These are phyloP conservation scores for Erithacus rubecula DNA, from an alignment of 2,797 vertebrate genomes.

Conservation along the genomic window DNA sequence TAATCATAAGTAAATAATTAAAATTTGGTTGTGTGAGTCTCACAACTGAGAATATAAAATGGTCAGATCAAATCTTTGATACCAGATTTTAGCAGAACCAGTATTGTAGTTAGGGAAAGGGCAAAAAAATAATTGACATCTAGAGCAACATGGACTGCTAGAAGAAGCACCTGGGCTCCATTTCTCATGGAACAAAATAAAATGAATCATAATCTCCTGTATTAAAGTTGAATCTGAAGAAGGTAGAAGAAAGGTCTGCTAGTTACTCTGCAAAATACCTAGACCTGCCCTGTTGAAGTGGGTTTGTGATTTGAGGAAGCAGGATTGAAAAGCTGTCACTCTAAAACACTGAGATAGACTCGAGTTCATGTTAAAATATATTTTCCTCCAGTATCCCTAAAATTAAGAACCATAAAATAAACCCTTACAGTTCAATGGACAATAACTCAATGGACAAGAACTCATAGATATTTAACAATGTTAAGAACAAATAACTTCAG, in stretches of 20 bases:
- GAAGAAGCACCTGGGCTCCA: neutral
- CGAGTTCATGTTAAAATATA: neutral
- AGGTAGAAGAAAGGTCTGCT: neutral
- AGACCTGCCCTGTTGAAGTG: neutral
- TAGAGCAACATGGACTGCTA: neutral
- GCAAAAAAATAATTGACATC: neutral
- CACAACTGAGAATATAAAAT: neutral
- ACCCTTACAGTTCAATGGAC: neutral
- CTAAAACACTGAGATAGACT: neutral
- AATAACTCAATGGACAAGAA: neutral
- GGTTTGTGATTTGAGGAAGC: fast-evolving
- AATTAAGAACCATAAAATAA: neutral
- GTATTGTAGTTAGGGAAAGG: neutral
- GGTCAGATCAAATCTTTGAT: neutral
- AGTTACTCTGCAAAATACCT: neutral
- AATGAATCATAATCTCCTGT: neutral
- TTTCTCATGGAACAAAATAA: neutral
- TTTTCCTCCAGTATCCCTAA: neutral
- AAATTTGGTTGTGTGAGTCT: neutral
- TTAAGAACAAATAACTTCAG: slow-evolving; percentile 29
- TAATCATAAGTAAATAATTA: slow-evolving; percentile 32
- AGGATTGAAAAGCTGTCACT: neutral
- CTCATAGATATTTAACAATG: neutral
- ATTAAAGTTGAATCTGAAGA: neutral
- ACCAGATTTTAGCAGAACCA: neutral